Conservation (phyloP, 23 tunicate species). For the Botrylloides violaceus region DNA sequence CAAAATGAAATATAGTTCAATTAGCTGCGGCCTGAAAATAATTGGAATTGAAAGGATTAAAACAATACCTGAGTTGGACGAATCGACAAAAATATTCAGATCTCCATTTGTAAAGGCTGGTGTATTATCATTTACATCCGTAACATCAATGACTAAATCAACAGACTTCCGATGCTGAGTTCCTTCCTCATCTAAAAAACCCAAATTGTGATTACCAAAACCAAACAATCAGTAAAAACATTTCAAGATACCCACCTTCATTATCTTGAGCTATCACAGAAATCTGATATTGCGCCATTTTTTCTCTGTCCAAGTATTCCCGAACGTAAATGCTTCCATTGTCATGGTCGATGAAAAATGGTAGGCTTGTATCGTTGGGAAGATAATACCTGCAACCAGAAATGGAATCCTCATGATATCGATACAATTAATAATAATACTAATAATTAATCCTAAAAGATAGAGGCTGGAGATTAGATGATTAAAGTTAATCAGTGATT, state of each 20-base stretch:
- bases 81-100: constrained; percentile 2
- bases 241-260: constrained; percentile 21
- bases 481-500: too few species aligned
- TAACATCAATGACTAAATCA: not conserved
- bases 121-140: constrained; percentile 21
- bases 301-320: constrained; percentile 39
- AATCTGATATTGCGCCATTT: not conserved
- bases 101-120: constrained; percentile 5
- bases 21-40: too few species aligned
- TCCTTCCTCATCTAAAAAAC: constrained; percentile 8
- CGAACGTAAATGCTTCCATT: constrained; percentile 36
- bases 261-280: constrained; percentile 33
- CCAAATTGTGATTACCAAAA: not conserved
- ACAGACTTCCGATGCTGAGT: not conserved
- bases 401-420: too few species aligned
- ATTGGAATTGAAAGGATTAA: too few species aligned
- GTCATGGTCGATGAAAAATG: constrained; percentile 48
- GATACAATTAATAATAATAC: too few species aligned
- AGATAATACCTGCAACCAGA: not conserved
- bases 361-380: not conserved
- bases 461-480: too few species aligned
- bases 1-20: too few species aligned
- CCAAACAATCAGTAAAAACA: not conserved
- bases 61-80: not conserved
- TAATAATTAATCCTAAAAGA: too few species aligned